A percentile compares a stretch with the other conserved stretches of the same genome.
Evolutionary conservation across 2,888 invertebrate species (phyloP).

Genomic region (Scaptomyza cyrtandrae): DNA sequence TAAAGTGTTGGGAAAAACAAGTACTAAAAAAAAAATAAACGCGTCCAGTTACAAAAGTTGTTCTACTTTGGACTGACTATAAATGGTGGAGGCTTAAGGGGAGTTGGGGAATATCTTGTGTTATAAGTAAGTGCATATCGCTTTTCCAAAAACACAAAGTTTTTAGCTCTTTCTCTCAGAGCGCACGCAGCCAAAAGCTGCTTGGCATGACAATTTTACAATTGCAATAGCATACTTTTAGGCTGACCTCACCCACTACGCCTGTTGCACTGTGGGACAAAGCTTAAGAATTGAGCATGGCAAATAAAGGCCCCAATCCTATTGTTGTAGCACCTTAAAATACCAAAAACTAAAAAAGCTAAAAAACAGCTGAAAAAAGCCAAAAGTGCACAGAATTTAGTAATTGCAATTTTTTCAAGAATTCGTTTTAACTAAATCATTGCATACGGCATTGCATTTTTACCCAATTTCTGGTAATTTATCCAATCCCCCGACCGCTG

Average conservation of each 20-base stretch:
- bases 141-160: constrained; percentile 17
- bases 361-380: too few relatives aligned
- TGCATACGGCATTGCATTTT: too few relatives aligned
- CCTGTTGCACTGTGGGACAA: background rate
- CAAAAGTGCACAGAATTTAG: too few relatives aligned
- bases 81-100: background rate
- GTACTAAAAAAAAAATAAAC: constrained; percentile 12
- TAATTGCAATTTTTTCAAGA: too few relatives aligned
- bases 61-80: background rate
- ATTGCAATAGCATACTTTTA: constrained; percentile 55
- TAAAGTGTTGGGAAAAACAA: constrained; percentile 30
- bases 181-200: constrained; percentile 39
- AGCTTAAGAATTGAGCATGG: background rate
- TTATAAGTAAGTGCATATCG: constrained; percentile 42
- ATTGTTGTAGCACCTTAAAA: too few relatives aligned
- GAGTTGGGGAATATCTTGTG: background rate
- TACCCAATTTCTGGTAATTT: too few relatives aligned
- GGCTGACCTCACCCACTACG: constrained; percentile 24
- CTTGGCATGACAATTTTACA: constrained; percentile 49
- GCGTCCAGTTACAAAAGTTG: constrained; percentile 49
- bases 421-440: too few relatives aligned
- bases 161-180: constrained; percentile 2
- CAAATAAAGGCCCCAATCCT: too few relatives aligned
- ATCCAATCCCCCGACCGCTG: too few relatives aligned
- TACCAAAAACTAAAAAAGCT: too few relatives aligned